These are phyloP conservation scores for Girardia tigrina DNA, from an alignment of 2,888 invertebrate genomes.

Conservation along the genomic window DNA sequence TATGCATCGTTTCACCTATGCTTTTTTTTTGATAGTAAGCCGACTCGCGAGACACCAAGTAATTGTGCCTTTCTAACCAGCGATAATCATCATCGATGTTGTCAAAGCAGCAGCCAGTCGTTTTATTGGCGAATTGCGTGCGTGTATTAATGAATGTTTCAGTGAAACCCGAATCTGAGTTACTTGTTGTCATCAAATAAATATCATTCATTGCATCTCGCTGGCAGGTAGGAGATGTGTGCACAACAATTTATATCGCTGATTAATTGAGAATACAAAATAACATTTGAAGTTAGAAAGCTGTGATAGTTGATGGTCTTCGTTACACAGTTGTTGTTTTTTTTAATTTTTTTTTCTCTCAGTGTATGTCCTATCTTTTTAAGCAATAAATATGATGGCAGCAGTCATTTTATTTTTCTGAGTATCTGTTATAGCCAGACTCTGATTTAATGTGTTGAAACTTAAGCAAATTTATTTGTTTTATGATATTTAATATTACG, in stretches of 20 bases:
- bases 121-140: conserved; percentile 16
- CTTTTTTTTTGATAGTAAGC: conserved; percentile 23
- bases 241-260: conserved; percentile 23
- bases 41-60: conserved; percentile 16
- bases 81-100: conserved; percentile 23
- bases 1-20: conserved; percentile 23
- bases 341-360: too few relatives aligned
- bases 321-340: conserved; percentile 23
- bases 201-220: conserved; percentile 15
- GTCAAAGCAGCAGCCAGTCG: conserved; percentile 23
- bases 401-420: conserved; percentile 23
- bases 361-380: conserved; percentile 14
- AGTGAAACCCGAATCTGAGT: conserved; percentile 23
- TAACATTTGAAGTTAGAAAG: conserved; percentile 23
- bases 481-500: conserved; percentile 2
- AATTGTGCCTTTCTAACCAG: conserved; percentile 20
- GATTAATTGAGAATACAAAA: conserved; percentile 23
- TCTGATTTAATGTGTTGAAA: conserved; percentile 23
- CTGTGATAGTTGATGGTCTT: conserved; percentile 20
- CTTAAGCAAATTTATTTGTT: conserved; percentile 23
- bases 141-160: conserved; percentile 20
- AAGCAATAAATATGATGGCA: conserved; percentile 15
- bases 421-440: conserved; percentile 23
- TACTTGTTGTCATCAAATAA: conserved; percentile 23
- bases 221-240: conserved; percentile 19